phyloP scores from a whole-genome alignment of 2,888 invertebrate species.

The Drosophila fungiperda region DNA sequence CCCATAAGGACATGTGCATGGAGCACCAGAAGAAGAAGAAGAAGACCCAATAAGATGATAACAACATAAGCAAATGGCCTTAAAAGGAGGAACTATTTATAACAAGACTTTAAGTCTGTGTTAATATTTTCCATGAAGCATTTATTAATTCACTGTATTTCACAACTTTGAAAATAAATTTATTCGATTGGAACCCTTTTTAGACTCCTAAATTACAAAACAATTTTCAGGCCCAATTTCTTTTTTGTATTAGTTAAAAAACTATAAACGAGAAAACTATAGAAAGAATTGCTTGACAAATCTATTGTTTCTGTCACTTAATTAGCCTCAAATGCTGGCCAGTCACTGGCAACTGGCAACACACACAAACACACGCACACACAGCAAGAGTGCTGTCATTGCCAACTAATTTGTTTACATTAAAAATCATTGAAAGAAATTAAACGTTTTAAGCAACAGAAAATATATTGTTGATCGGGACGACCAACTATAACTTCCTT shows the following conservation, averaged over 20 bases:
- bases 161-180: neutral
- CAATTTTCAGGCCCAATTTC: too few relatives aligned
- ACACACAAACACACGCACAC: constrained; percentile 2
- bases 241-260: neutral
- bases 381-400: constrained; percentile 2
- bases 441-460: neutral
- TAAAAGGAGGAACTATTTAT: too few relatives aligned
- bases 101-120: too few relatives aligned
- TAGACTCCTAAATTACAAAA: too few relatives aligned
- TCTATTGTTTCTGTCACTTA: constrained; percentile 39
- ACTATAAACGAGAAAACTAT: neutral
- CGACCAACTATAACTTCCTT: neutral
- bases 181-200: neutral
- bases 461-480: neutral
- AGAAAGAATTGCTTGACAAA: constrained; percentile 7
- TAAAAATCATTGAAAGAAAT: neutral
- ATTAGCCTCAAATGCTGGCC: neutral
- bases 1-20: too few relatives aligned
- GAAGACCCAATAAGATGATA: too few relatives aligned
- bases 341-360: neutral
- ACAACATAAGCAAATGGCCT: too few relatives aligned
- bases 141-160: too few relatives aligned
- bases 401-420: neutral
- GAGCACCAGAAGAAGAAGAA: too few relatives aligned
- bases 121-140: neutral